These are phyloP conservation scores for Oenanthe melanoleuca DNA, from an alignment of 2,113 vertebrate genomes.

Conservation along the genomic window DNA sequence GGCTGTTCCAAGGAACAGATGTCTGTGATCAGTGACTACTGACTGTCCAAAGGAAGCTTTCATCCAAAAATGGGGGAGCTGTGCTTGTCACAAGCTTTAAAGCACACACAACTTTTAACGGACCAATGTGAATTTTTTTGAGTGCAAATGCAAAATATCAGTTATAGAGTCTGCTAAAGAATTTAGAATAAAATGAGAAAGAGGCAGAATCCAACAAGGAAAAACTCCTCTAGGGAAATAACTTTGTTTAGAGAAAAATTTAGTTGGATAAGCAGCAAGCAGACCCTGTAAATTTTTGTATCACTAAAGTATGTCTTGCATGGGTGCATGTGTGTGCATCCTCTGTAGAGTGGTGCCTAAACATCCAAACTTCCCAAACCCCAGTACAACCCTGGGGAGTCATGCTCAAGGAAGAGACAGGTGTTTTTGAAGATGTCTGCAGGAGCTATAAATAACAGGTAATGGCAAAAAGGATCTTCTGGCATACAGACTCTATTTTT, in stretches of 20 bases:
- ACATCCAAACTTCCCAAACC: background rate
- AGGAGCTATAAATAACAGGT: background rate
- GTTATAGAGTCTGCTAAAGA: background rate
- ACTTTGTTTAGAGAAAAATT: background rate
- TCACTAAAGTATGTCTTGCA: background rate
- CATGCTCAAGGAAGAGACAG: background rate
- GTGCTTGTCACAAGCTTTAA: background rate
- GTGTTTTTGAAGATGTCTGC: background rate
- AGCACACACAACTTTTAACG: background rate
- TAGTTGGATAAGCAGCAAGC: background rate
- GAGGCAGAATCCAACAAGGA: background rate
- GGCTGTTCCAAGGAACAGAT: conserved; percentile 26
- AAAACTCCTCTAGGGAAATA: background rate
- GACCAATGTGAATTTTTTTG: background rate
- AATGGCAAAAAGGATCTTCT: background rate
- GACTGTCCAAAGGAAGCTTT: background rate
- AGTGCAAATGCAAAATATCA: background rate
- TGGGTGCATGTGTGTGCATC: background rate
- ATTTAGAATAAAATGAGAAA: background rate
- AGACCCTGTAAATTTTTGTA: background rate
- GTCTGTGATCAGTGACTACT: background rate
- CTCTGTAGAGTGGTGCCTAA: background rate
- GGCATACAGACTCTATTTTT: background rate
- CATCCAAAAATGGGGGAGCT: background rate
- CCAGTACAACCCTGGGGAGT: background rate